A percentile compares a stretch with the other conserved stretches of the same genome.
Evolutionary conservation across 2,113 vertebrate genomes (phyloP).

Genomic region (Hemibagrus wyckioides): DNA sequence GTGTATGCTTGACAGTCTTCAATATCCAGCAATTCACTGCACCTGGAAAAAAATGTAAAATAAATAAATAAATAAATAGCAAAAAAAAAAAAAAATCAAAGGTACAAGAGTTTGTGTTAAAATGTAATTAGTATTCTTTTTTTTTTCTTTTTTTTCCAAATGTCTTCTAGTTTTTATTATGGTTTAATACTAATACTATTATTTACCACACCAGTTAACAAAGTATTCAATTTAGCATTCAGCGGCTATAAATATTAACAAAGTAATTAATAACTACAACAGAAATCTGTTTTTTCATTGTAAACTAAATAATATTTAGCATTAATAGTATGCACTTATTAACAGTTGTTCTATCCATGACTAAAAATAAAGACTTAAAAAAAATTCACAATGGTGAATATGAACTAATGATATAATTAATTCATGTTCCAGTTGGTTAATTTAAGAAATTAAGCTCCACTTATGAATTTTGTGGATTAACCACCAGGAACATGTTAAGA

Average conservation of each 20-base stretch:
- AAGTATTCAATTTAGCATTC: neutral
- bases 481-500: constrained; percentile 20
- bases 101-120: neutral
- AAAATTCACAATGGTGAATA: neutral
- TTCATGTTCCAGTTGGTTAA: neutral
- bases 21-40: neutral
- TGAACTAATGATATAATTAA: neutral
- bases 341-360: neutral
- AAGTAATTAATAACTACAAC: neutral
- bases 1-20: neutral
- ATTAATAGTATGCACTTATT: neutral
- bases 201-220: neutral
- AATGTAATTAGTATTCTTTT: neutral
- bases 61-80: no score
- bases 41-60: neutral
- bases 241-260: neutral
- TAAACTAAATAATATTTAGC: neutral
- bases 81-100: neutral
- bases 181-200: neutral
- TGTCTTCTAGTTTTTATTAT: neutral
- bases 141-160: neutral
- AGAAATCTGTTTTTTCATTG: neutral
- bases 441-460: neutral
- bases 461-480: constrained; percentile 17
- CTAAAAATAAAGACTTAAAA: neutral